Evolutionary conservation across 2,113 vertebrate species (phyloP).

Genomic region (Ornithorhynchus anatinus): DNA sequence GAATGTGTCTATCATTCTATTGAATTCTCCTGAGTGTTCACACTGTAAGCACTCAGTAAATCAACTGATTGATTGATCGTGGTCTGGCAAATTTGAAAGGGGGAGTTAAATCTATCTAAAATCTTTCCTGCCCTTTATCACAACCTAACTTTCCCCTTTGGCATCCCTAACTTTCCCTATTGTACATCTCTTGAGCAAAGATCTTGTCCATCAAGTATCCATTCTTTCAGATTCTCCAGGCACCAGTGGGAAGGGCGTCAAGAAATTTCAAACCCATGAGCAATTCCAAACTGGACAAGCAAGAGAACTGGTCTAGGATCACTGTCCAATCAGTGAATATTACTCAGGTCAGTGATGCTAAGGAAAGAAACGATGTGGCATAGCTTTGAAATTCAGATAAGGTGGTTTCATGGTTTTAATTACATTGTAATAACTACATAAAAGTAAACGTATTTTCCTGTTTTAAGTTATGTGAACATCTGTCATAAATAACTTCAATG

Average conservation of each 20-base stretch:
- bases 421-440: conserved; percentile 39
- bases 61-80: too few relatives aligned
- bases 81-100: too few relatives aligned
- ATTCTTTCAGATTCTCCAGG: conserved; percentile 2
- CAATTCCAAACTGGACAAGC: background rate
- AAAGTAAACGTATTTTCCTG: conserved; percentile 45
- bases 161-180: too few relatives aligned
- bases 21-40: too few relatives aligned
- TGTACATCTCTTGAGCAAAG: too few relatives aligned
- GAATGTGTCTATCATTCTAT: too few relatives aligned
- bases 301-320: background rate
- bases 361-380: background rate
- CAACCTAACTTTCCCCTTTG: too few relatives aligned
- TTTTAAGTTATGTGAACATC: conserved; percentile 57
- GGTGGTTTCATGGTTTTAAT: conserved; percentile 37
- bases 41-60: too few relatives aligned
- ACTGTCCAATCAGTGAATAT: background rate
- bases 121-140: too few relatives aligned
- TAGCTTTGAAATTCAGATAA: conserved; percentile 54
- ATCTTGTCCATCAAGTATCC: background rate
- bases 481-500: conserved; percentile 48
- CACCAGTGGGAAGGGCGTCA: background rate
- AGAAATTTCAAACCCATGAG: background rate
- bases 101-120: too few relatives aligned
- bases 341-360: conserved; percentile 5